Conservation (phyloP, 1,140 invertebrate genomes). For the Macrotrachela quadricornifera region DNA sequence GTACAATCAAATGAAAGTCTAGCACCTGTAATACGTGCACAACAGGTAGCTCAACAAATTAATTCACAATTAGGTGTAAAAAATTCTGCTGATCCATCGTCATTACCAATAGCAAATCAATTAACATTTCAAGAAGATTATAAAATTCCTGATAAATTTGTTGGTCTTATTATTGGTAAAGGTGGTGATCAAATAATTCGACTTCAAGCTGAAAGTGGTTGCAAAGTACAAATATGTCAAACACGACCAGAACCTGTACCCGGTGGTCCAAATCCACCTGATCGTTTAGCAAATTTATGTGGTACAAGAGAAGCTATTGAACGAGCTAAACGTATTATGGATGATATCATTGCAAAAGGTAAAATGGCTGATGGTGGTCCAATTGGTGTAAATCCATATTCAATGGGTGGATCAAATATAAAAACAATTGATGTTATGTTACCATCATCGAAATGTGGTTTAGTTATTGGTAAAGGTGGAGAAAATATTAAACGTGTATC, state of each 20-base stretch:
- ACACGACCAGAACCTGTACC: constrained; percentile 30
- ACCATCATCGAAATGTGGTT: constrained; percentile 82
- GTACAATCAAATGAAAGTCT: too few species aligned
- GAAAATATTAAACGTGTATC: constrained; percentile 92
- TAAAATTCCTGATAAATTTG: constrained; percentile 5
- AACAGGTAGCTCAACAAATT: too few species aligned
- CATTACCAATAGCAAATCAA: too few species aligned
- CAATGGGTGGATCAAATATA: constrained; percentile 16
- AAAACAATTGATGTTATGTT: constrained; percentile 33
- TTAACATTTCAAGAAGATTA: background rate
- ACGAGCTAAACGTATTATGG: constrained; percentile 44
- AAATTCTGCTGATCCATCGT: background rate
- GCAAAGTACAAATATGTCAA: constrained; percentile 70
- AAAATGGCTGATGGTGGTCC: too few species aligned
- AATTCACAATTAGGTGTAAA: too few species aligned
- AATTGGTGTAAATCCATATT: too few species aligned
- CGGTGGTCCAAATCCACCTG: constrained; percentile 53
- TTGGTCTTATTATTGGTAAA: constrained; percentile 43
- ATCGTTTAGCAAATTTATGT: constrained; percentile 68
- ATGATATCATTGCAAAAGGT: constrained; percentile 17
- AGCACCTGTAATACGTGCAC: too few species aligned
- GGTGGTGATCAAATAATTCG: constrained; percentile 84
- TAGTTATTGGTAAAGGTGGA: constrained; percentile 84
- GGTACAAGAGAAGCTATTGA: constrained; percentile 61
- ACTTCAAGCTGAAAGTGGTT: constrained; percentile 77